Base-by-base conservation (phyloP, 2,888 invertebrate species). In the Caenorhabditis doughertyi region DNA sequence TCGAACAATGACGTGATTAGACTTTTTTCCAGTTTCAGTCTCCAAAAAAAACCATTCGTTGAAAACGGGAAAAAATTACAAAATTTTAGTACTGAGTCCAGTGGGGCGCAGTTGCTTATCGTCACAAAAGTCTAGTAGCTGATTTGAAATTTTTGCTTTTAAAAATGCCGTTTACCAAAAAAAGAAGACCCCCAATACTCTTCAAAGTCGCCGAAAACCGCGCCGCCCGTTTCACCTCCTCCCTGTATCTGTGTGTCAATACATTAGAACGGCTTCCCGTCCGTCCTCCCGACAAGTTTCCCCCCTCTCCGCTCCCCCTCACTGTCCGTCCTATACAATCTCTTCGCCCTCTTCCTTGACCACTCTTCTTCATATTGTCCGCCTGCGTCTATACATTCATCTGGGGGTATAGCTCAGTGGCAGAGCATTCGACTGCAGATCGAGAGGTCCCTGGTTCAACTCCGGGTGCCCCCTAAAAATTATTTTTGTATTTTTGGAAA, bases 381-480 rank as follows among this genome's bases (percentile, higher is more conserved):
- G 32, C 49, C 56, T 39, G 27, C 27, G 13, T 29, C 16, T n/a
- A 9, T 2, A 0, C n/a, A 29, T 32, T 47, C 42, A 21, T 39
- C 65, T 53, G 88, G 88, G 88, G 88, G 88, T 86, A 88, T 89
- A 89, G 89, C 89, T 89, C 89, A 89, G 89, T 88, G 89, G 89
- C 84, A 89, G 89, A 89, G 89, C 89, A 89, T 89, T 89, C 89
- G 89, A 89, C 89, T 89, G 89, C 89, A 89, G 89, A 89, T 89
- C 89, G 89, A 89, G 89, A 89, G 89, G 89, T 89, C 89, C 85
- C 87, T 83, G 89, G 64, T 79, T 79, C 71, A 72, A 68, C 71
- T 73, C 73, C 73, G 67, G 73, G 72, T 73, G 64, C 73, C 68
- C 67, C 62, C 73, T 67, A 65, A 21, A 47, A 64, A 27, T 2